Conservation (phyloP, 2,888 invertebrate species). For the Acronicta leporina region DNA sequence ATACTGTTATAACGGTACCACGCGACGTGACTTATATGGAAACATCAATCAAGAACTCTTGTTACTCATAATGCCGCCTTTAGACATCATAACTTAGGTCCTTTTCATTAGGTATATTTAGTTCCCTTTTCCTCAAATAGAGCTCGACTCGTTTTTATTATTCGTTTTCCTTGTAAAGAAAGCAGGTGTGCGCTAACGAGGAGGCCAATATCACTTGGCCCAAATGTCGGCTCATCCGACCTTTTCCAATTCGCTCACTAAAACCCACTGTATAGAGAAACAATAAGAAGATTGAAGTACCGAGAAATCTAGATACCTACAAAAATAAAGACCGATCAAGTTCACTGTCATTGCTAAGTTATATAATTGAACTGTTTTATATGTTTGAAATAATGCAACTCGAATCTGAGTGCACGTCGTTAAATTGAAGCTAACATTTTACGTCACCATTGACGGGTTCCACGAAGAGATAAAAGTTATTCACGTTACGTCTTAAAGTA, state of each 20-base stretch:
- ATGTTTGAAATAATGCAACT: constrained; percentile 24
- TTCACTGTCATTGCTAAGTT: constrained; percentile 41
- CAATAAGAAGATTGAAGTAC: constrained; percentile 11
- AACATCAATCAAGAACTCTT: constrained; percentile 32
- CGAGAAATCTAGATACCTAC: constrained; percentile 20
- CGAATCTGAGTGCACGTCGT: constrained; percentile 12
- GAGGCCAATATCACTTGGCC: constrained; percentile 37
- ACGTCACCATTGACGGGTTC: constrained; percentile 15
- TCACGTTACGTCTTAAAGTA: constrained; percentile 10
- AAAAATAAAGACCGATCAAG: constrained; percentile 30
- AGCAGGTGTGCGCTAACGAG: constrained; percentile 53
- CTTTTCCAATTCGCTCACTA: constrained; percentile 32
- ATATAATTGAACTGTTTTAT: constrained; percentile 16
- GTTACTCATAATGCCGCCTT: constrained; percentile 27
- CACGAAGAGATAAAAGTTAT: constrained; percentile 24
- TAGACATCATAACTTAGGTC: constrained; percentile 27
- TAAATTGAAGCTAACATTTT: constrained; percentile 20
- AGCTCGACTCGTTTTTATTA: constrained; percentile 28
- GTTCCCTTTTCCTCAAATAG: constrained; percentile 46
- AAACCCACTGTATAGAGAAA: constrained; percentile 10
- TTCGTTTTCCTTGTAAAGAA: constrained; percentile 44
- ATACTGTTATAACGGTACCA: not conserved
- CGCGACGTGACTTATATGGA: constrained; percentile 16
- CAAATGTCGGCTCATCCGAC: constrained; percentile 25
- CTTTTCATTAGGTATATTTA: constrained; percentile 25